These are phyloP conservation scores for Pteropus rufus DNA, from an alignment of 2,797 vertebrate species.

Conservation along the genomic window DNA sequence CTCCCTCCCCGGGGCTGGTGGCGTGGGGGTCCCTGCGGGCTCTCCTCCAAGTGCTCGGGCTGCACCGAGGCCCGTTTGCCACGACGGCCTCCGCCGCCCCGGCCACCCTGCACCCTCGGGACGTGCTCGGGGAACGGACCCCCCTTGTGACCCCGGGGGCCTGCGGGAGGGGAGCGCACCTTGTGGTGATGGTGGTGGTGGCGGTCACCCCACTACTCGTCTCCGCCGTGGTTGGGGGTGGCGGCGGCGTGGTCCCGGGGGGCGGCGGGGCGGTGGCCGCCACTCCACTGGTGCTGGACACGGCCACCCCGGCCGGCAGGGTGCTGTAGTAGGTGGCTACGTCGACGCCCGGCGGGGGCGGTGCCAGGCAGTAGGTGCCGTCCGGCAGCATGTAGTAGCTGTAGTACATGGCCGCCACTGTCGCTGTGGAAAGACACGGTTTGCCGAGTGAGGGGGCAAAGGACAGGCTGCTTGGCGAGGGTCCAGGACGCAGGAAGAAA, in stretches of 20 bases:
- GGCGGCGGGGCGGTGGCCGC: slow-evolving; percentile 84
- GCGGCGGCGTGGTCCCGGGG: slow-evolving; percentile 84
- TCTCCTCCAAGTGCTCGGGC: no score
- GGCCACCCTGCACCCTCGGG: not conserved
- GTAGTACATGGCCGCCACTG: slow-evolving; percentile 92
- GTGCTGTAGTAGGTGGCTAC: slow-evolving; percentile 90
- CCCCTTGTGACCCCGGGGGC: no score
- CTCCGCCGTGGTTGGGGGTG: slow-evolving; percentile 77
- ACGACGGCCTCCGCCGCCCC: not conserved
- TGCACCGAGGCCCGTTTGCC: no score
- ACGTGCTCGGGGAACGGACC: no score
- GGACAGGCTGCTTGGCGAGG: not conserved
- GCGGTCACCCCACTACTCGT: slow-evolving; percentile 75
- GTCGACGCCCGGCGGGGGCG: slow-evolving; percentile 93
- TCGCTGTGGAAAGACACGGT: slow-evolving; percentile 74
- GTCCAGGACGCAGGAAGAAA: fast-evolving
- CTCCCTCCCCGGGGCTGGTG: not conserved
- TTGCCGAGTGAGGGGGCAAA: not conserved
- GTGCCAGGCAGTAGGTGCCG: slow-evolving; percentile 94
- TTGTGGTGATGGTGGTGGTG: slow-evolving; percentile 71
- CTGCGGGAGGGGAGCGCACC: not conserved
- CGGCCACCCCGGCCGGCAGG: slow-evolving; percentile 85
- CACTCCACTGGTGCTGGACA: slow-evolving; percentile 79
- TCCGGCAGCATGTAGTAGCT: slow-evolving; percentile 98
- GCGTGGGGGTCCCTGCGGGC: fast-evolving